Evolutionary conservation across 1,140 invertebrate genomes (phyloP).

Genomic region (Drosophila yakuba): DNA sequence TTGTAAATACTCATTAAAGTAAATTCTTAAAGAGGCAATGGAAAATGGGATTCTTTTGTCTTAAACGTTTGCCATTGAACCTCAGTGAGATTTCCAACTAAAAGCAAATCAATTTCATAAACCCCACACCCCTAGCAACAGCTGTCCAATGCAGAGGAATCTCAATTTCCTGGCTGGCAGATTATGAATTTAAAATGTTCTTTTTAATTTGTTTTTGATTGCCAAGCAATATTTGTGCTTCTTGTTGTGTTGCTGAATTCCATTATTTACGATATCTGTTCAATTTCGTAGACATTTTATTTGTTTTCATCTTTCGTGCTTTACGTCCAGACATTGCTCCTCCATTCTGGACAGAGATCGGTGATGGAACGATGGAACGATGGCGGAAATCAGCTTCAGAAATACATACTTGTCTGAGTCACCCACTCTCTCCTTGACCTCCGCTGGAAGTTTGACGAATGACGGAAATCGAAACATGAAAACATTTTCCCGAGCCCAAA

Average conservation of each 20-base stretch:
- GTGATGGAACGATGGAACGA: constrained; percentile 1
- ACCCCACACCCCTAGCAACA: not conserved
- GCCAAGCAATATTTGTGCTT: constrained; percentile 45
- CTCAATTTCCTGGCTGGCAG: constrained; percentile 45
- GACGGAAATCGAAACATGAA: constrained; percentile 45
- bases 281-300: constrained; percentile 55
- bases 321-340: constrained; percentile 26
- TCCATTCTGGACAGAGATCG: constrained; percentile 2
- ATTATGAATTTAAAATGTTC: constrained; percentile 66
- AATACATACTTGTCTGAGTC: constrained; percentile 66
- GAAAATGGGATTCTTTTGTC: constrained; percentile 24
- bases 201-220: constrained; percentile 70
- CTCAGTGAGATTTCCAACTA: constrained; percentile 22
- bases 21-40: no score
- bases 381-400: constrained; percentile 29
- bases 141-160: constrained; percentile 37
- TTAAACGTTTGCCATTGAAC: constrained; percentile 9
- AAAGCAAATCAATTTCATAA: constrained; percentile 28
- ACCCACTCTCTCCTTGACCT: constrained; percentile 7
- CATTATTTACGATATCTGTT: constrained; percentile 39
- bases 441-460: constrained; percentile 42
- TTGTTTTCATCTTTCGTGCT: constrained; percentile 50
- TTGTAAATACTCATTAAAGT: no score
- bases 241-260: constrained; percentile 51
- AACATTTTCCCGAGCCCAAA: constrained; percentile 30